Base-by-base conservation (phyloP, 2,113 vertebrate species). In the Nerophis lumbriciformis region DNA sequence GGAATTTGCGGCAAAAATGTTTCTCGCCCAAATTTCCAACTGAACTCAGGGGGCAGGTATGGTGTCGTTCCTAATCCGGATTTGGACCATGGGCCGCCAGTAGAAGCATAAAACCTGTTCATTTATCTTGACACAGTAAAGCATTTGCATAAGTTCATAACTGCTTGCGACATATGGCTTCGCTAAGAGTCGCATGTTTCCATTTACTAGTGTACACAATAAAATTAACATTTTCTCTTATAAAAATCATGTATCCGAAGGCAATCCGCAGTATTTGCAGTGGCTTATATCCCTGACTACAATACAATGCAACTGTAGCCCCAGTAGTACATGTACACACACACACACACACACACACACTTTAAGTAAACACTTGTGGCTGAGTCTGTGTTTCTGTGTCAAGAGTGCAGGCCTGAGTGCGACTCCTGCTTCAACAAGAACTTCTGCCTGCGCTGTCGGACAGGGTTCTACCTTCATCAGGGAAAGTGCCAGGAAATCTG, bases 341-440 rank as follows among this genome's bases (percentile, higher is more conserved):
- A 62, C 45, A 63, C 53, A 51, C 63, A 63, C 68, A 61, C 66
- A 61, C 54, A 47, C 28, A 61, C 61, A 77, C 71, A 71, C 16
- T 79, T 81, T 78, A 75, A 80, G 78, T 80, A 81, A 83, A 85
- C 64, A 39, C 67, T 47, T 62, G 61, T 48, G 78, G 72, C 28
- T 79, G 75, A 66, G 72, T 77, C 73, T 82, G 64, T 83, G 78
- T 71, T 83, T 90, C 65, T 88, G 13, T 91, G 92, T 84, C 91
- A 99, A 57, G 97, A 95, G 91, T 99, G 97, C 87, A 94, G 94
- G 91, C 91, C 93, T 71, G 96, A 98, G 88, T 99, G 96, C 79
- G 97, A 98, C 77, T 95, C 95, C 76, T 99, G 96, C 91, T 99
- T 99, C 91, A 94, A 94, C 90, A 96, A 91, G 91, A 98, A 96